These are phyloP conservation scores for Listronotus oregonensis DNA, from an alignment of 1,140 invertebrate species.

Conservation along the genomic window DNA sequence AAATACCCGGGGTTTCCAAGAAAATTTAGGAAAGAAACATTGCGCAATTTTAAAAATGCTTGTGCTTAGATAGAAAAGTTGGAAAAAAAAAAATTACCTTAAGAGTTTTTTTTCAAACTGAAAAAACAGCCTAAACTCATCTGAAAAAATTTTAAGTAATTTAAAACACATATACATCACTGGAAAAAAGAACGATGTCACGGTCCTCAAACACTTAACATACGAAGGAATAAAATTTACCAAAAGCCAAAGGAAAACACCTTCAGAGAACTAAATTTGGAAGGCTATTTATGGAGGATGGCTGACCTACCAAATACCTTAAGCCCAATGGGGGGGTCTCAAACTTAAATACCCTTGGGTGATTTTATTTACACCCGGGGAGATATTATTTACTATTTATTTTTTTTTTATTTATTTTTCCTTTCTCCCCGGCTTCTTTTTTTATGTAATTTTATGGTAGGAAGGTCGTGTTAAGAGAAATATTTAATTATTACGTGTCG, in stretches of 20 bases:
- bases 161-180: too few relatives aligned
- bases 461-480: conserved; percentile 9
- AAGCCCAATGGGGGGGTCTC: conserved; percentile 14
- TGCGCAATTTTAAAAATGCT: too few relatives aligned
- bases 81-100: too few relatives aligned
- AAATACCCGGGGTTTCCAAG: too few relatives aligned
- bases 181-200: too few relatives aligned
- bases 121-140: too few relatives aligned
- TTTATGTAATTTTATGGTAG: neutral
- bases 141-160: too few relatives aligned
- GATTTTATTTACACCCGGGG: conserved; percentile 21
- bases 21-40: too few relatives aligned
- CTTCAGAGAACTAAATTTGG: neutral
- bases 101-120: too few relatives aligned
- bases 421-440: neutral
- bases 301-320: conserved; percentile 10
- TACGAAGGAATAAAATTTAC: neutral
- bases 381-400: conserved; percentile 14
- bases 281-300: conserved; percentile 3
- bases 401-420: conserved; percentile 11
- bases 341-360: conserved; percentile 19
- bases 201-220: too few relatives aligned
- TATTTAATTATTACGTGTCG: too few relatives aligned
- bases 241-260: neutral
- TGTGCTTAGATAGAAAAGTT: too few relatives aligned